Evolutionary conservation across 2,797 vertebrate genomes (phyloP), one percentile per base, ranked within the genome.

Genomic region (Rhincodon typus): DNA sequence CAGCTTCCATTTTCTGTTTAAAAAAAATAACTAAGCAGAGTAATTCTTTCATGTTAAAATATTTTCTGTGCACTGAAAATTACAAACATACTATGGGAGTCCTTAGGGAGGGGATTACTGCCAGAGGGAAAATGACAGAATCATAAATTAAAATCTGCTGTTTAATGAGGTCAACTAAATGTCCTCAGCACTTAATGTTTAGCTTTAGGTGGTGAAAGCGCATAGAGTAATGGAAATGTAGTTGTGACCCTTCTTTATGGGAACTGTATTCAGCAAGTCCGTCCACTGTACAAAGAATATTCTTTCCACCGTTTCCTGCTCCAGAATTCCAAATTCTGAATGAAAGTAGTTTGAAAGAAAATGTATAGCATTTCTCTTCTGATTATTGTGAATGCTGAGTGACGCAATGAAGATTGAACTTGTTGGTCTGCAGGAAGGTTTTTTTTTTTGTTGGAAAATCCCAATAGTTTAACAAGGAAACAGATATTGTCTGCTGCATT

Each of bases 121-220:
- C 90, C 66, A 69, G 66, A 93, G 66, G n/a, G 90, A 15, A 67
- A 93, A 93, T 93, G 90, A 93, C n/a, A 93, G 62, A 93, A 66
- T 93, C 62, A 8, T 93, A 93, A 93, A 93, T 93, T 93, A 42
- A 42, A 69, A 93, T 93, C 62, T 69, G 57, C 34, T n/a, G n/a
- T n/a, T 67, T 93, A 93, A 93, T 93, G 90, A 67, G 34, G n/a
- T 93, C 90, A 91, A 27, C 57, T 38, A 27, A 62, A 66, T 91
- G 53, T 91, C 27, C 25, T 34, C 34, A 42, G 82, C n/a, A 8
- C 5, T 38, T 67, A 13, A 67, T 93, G 66, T 69, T 93, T 69
- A 67, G 62, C 62, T 42, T 69, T 25, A 27, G 62, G 62, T 93
- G 62, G 15, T 69, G n/a, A 66, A 67, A 93, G 62, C 42, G n/a